Conservation (phyloP, 2,113 vertebrate genomes). For the Cathartes aura region DNA sequence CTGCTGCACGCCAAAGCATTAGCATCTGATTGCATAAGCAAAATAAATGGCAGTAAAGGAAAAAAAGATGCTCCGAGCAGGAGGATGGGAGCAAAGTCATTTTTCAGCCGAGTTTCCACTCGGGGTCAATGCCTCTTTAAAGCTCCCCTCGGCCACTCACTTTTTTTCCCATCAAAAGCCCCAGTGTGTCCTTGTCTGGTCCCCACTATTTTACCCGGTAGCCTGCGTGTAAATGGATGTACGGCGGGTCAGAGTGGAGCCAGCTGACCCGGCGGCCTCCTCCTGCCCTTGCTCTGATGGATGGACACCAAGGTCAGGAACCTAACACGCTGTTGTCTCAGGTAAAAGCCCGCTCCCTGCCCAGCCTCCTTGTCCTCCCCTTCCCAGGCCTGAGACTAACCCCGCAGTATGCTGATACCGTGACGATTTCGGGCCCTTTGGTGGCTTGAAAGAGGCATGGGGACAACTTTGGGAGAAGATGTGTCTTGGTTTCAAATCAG, state of each 20-base stretch:
- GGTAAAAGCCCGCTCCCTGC: neutral
- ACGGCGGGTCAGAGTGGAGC: neutral
- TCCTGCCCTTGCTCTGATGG: neutral
- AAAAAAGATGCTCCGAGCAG: neutral
- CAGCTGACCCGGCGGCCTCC: neutral
- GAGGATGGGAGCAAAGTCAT: neutral
- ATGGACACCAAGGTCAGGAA: slow-evolving; percentile 19
- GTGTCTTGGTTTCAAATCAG: fast-evolving
- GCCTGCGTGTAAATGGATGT: neutral
- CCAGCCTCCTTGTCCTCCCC: neutral
- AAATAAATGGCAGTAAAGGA: neutral
- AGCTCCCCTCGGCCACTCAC: neutral
- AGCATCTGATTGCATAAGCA: neutral
- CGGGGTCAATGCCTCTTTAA: neutral
- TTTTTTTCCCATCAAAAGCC: neutral
- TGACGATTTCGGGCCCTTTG: neutral
- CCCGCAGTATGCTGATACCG: fast-evolving
- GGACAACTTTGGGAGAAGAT: neutral
- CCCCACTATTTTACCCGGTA: neutral
- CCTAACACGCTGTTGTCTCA: neutral
- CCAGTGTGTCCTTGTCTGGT: neutral
- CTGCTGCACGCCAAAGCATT: neutral
- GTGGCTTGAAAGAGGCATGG: fast-evolving
- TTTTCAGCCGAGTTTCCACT: neutral
- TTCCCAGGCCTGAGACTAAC: neutral